These are phyloP conservation scores for Brachypalpus laphriformis DNA, from an alignment of 2,888 invertebrate genomes.

Conservation along the genomic window DNA sequence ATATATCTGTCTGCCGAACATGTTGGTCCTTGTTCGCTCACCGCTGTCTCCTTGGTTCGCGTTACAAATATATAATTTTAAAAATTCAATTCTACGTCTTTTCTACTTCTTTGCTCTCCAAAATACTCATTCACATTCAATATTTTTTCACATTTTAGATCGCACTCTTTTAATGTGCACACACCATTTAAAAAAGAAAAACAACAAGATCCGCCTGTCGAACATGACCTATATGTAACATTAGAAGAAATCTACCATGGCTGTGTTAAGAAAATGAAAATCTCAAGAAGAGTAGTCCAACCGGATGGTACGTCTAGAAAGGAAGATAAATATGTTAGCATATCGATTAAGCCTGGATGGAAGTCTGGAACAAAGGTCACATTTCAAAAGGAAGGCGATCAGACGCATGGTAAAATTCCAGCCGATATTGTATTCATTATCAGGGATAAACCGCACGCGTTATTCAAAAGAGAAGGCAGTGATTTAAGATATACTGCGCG, in stretches of 20 bases:
- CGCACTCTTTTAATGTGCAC: conserved; percentile 95
- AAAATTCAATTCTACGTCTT: too few relatives aligned
- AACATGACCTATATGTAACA: conserved; percentile 95
- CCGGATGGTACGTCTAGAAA: conserved; percentile 93
- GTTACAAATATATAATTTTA: too few relatives aligned
- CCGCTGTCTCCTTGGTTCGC: too few relatives aligned
- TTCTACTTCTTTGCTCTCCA: too few relatives aligned
- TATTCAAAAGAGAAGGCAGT: conserved; percentile 96
- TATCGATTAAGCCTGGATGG: conserved; percentile 98
- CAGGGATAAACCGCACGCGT: conserved; percentile 95
- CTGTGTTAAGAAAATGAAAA: conserved; percentile 99
- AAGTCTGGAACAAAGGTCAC: conserved; percentile 99
- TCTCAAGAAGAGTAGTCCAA: conserved; percentile 94
- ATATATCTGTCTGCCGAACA: too few relatives aligned
- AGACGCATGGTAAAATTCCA: conserved; percentile 95
- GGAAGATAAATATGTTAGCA: conserved; percentile 97
- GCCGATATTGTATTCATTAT: conserved; percentile 99
- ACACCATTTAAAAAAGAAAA: conserved; percentile 90
- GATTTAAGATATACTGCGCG: conserved; percentile 96
- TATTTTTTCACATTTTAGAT: too few relatives aligned
- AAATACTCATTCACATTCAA: too few relatives aligned
- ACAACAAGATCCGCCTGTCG: conserved; percentile 94
- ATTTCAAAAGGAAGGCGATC: conserved; percentile 98
- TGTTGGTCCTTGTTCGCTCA: too few relatives aligned
- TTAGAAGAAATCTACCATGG: conserved; percentile 97